phyloP scores from a whole-genome alignment of 2,797 vertebrate species.

The Oophaga sylvatica region DNA sequence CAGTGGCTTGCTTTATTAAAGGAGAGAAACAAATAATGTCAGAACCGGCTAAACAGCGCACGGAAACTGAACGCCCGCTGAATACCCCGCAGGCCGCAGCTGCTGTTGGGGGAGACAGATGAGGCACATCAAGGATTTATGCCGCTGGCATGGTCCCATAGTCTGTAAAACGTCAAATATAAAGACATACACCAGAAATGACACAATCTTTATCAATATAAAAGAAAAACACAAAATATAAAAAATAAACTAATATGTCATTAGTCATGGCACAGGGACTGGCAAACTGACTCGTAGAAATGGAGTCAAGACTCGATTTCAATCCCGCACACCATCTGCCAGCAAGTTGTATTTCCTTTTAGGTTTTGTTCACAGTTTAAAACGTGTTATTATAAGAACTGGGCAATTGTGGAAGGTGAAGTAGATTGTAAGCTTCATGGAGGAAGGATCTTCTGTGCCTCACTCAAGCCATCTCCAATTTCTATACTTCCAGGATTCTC shows the following conservation, averaged over 20 bases:
- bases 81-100: not conserved
- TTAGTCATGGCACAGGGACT: not conserved
- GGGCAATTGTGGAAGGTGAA: not conserved
- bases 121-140: conserved; percentile 12
- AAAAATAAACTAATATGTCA: not conserved
- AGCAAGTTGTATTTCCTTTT: not conserved
- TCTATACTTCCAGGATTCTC: too few relatives aligned
- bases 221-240: not conserved
- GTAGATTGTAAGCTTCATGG: not conserved
- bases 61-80: not conserved
- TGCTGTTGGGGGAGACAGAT: conserved; percentile 16
- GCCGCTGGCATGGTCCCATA: conserved; percentile 12
- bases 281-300: not conserved
- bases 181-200: not conserved
- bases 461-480: too few relatives aligned
- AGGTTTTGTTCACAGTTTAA: not conserved
- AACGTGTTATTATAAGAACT: not conserved
- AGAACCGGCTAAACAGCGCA: not conserved
- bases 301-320: not conserved
- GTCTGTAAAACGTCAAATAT: not conserved
- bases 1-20: not conserved
- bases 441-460: too few relatives aligned
- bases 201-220: not conserved
- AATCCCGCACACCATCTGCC: not conserved
- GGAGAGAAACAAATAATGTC: not conserved